Conservation (phyloP, 2,113 vertebrate species). For the Carassius carassius region DNA sequence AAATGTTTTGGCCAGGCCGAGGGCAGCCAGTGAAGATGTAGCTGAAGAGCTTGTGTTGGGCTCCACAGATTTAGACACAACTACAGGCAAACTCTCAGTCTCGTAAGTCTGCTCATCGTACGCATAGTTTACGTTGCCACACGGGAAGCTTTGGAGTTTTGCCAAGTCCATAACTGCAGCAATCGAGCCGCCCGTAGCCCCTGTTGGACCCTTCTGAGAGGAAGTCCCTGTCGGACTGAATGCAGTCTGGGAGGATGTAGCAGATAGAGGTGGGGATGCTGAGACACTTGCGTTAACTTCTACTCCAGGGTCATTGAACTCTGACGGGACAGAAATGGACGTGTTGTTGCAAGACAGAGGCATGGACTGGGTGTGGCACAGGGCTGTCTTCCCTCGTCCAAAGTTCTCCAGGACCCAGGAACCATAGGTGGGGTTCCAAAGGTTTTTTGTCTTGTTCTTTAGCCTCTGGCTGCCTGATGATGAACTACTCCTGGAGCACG, state of each 20-base stretch:
- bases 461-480: constrained; percentile 76
- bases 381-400: constrained; percentile 69
- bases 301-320: constrained; percentile 72
- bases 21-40: constrained; percentile 55
- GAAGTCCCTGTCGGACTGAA: constrained; percentile 58
- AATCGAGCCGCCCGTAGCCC: constrained; percentile 35
- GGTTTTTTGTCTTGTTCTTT: constrained; percentile 89
- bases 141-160: constrained; percentile 86
- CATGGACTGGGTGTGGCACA: constrained; percentile 76
- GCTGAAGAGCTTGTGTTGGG: constrained; percentile 64
- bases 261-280: constrained; percentile 62
- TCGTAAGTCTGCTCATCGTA: constrained; percentile 80
- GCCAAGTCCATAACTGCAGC: constrained; percentile 76
- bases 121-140: constrained; percentile 88
- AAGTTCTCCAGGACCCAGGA: constrained; percentile 87
- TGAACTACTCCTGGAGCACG: constrained; percentile 74
- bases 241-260: constrained; percentile 66
- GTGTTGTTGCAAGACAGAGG: constrained; percentile 67
- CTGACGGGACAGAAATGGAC: constrained; percentile 56
- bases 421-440: constrained; percentile 92
- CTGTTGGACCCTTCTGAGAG: constrained; percentile 55
- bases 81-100: constrained; percentile 70
- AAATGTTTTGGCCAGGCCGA: constrained; percentile 60
- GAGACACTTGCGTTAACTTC: constrained; percentile 62
- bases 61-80: constrained; percentile 67